phyloP scores from a whole-genome alignment of 1,140 invertebrate species.

The Listronotus bonariensis region DNA sequence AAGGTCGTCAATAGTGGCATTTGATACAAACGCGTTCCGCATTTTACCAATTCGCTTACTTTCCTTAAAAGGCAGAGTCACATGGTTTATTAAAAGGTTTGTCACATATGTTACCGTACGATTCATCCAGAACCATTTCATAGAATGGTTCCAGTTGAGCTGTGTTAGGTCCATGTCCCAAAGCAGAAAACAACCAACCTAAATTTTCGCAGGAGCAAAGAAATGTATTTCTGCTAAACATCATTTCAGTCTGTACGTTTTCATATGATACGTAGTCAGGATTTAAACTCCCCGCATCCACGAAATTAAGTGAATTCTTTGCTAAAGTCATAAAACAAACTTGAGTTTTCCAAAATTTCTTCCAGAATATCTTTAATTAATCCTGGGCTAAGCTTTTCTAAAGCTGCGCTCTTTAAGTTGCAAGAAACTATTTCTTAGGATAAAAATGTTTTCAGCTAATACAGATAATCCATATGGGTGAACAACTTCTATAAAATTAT shows the following conservation, averaged over 20 bases:
- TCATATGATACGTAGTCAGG: slow-evolving; percentile 58
- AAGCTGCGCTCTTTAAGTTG: slow-evolving; percentile 55
- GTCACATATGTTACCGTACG: slow-evolving; percentile 13
- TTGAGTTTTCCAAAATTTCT: slow-evolving; percentile 33
- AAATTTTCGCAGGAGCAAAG: slow-evolving; percentile 57
- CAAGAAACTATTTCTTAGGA: slow-evolving; percentile 56
- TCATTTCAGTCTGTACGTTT: slow-evolving; percentile 51
- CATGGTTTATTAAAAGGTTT: slow-evolving; percentile 2
- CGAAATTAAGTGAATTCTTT: slow-evolving; percentile 55
- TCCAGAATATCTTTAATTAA: slow-evolving; percentile 52
- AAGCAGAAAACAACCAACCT: slow-evolving; percentile 25
- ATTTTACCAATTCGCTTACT: slow-evolving; percentile 1
- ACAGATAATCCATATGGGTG: slow-evolving; percentile 54
- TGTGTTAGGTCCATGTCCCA: slow-evolving; percentile 19
- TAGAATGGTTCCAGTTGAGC: slow-evolving; percentile 22
- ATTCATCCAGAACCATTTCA: slow-evolving; percentile 24
- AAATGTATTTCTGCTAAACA: slow-evolving; percentile 55
- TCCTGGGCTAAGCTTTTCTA: slow-evolving; percentile 42
- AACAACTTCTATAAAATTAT: slow-evolving; percentile 56
- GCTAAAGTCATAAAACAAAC: slow-evolving; percentile 54
- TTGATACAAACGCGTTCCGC: slow-evolving; percentile 27
- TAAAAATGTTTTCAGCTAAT: slow-evolving; percentile 54
- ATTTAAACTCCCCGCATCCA: slow-evolving; percentile 57
- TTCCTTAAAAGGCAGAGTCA: slow-evolving; percentile 8
- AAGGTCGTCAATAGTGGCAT: slow-evolving; percentile 8